Evolutionary conservation across 1,140 invertebrate species (phyloP).

Genomic region (Zaprionus nigranus): DNA sequence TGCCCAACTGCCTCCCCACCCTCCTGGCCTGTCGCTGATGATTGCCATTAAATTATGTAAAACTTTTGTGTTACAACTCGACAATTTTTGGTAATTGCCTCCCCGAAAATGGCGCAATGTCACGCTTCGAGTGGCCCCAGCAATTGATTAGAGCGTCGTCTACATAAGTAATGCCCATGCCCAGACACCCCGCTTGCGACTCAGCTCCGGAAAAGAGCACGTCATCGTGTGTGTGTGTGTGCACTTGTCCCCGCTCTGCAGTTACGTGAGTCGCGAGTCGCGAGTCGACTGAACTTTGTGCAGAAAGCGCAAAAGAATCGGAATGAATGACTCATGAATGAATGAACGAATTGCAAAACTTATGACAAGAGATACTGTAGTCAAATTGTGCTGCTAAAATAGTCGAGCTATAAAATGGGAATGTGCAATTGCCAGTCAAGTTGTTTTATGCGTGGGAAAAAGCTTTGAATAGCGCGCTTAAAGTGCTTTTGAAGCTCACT

Average conservation of each 20-base stretch:
- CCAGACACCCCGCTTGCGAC: background rate
- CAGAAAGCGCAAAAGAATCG: constrained; percentile 30
- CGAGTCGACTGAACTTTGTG: constrained; percentile 30
- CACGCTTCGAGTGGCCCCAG: constrained; percentile 67
- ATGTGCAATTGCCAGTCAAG: background rate
- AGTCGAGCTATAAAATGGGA: background rate
- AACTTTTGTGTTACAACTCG: constrained; percentile 59
- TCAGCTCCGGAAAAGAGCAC: background rate
- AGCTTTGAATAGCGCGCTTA: background rate
- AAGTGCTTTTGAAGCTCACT: background rate
- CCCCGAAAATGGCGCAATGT: constrained; percentile 78
- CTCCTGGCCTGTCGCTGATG: constrained; percentile 66
- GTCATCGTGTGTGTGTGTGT: constrained; percentile 9
- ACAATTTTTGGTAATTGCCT: constrained; percentile 70
- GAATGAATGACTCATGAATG: constrained; percentile 38
- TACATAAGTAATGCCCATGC: constrained; percentile 46
- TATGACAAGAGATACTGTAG: constrained; percentile 9
- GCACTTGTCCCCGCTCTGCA: constrained; percentile 60
- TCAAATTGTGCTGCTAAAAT: background rate
- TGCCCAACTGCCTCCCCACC: no score
- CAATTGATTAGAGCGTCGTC: constrained; percentile 73
- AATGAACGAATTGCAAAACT: constrained; percentile 27
- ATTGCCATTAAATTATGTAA: constrained; percentile 83
- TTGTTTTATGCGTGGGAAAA: background rate
- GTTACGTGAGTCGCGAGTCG: constrained; percentile 52